phyloP scores from a whole-genome alignment of 2,113 vertebrate species.

The Pangasianodon hypophthalmus region DNA sequence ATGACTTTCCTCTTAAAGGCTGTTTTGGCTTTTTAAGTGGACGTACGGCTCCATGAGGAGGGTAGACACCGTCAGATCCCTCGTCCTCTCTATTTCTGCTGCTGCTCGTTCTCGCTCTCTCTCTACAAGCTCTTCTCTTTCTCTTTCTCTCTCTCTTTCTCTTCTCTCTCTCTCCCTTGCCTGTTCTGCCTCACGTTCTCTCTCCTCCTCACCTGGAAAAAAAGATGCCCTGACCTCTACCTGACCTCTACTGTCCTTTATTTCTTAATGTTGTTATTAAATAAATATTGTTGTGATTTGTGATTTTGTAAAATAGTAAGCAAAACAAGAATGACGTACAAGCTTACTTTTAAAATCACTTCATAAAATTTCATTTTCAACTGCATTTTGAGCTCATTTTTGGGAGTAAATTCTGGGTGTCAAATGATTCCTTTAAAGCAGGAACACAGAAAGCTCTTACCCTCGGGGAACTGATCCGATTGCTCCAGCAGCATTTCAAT shows the following conservation, averaged over 20 bases:
- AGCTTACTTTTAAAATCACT: too few relatives aligned
- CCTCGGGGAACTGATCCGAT: constrained; percentile 68
- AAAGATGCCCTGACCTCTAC: not conserved
- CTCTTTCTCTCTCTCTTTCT: constrained; percentile 30
- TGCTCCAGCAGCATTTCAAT: constrained; percentile 77
- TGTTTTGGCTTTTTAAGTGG: not conserved
- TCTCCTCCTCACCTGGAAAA: constrained; percentile 63
- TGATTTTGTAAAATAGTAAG: too few relatives aligned
- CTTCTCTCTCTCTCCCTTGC: not conserved
- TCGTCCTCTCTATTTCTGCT: constrained; percentile 38
- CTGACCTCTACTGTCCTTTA: constrained; percentile 46
- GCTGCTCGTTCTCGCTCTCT: constrained; percentile 46
- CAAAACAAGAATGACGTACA: too few relatives aligned
- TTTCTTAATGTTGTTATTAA: too few relatives aligned
- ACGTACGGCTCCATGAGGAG: constrained; percentile 56
- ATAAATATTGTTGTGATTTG: constrained; percentile 19
- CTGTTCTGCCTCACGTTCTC: constrained; percentile 28
- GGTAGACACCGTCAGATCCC: constrained; percentile 53
- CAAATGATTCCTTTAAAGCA: constrained; percentile 39
- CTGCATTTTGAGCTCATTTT: too few relatives aligned
- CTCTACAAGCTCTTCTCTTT: constrained; percentile 23
- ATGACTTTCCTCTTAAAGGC: not conserved
- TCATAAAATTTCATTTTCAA: too few relatives aligned
- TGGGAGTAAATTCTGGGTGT: too few relatives aligned
- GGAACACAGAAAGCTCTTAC: constrained; percentile 43